A percentile compares a stretch with the other conserved stretches of the same genome.
phyloP scores from a whole-genome alignment of 1,140 invertebrate species.

The Trinorchestia longiramus region DNA sequence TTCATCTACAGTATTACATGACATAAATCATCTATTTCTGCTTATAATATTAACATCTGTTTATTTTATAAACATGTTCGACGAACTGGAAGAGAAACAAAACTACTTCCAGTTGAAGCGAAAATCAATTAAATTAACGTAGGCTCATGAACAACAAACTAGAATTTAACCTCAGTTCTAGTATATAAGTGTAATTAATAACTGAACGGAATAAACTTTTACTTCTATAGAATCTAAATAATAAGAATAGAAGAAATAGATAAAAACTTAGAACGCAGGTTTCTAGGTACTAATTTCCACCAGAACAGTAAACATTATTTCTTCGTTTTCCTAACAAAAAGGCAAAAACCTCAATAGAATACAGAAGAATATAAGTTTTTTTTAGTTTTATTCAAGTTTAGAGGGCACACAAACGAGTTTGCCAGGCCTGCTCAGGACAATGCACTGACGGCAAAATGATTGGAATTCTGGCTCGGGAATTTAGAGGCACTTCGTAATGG shows the following conservation, averaged over 20 bases:
- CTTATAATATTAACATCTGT: neutral
- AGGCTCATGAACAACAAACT: neutral
- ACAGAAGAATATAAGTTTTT: neutral
- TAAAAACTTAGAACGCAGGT: neutral
- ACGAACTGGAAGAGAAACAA: neutral
- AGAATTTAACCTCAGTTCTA: neutral
- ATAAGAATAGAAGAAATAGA: neutral
- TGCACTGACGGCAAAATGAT: slow-evolving; percentile 44
- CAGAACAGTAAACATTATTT: neutral
- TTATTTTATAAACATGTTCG: neutral
- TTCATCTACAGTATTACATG: neutral
- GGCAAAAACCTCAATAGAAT: neutral
- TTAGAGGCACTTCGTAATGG: slow-evolving; percentile 51
- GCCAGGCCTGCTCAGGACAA: neutral
- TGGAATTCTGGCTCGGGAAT: slow-evolving; percentile 19
- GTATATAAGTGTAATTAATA: neutral
- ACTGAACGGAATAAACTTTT: neutral
- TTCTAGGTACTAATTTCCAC: neutral
- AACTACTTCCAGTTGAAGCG: neutral
- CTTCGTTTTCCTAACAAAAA: neutral
- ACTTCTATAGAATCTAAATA: neutral
- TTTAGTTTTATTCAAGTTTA: neutral
- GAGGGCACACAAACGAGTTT: slow-evolving; percentile 17
- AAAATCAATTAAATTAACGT: neutral
- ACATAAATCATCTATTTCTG: too few species aligned